Base-by-base conservation (phyloP, 2,888 invertebrate genomes). In the Poecilobothrus nobilitatus region DNA sequence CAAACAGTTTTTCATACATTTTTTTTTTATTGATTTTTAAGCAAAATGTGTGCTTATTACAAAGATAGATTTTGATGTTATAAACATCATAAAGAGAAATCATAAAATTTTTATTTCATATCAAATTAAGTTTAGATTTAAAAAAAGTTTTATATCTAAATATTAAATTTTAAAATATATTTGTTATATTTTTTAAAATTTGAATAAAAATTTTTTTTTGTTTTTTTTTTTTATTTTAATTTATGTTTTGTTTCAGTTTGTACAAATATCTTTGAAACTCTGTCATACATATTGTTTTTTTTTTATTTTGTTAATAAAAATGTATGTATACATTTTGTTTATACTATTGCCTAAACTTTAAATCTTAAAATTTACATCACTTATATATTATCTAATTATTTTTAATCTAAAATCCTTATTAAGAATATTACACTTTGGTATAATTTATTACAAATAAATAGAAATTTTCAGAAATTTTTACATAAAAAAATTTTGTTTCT, bases 141-240 rank as follows among this genome's bases (percentile, higher is more conserved):
- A 41, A 53, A 53, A 53, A 53, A 18, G 53, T 53, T 12, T 12
- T 12, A 12, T 53, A 6, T 53, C 15, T n/a, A 53, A 53, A 53
- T 53, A n/a, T 53, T 53, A 18, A 53, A 53, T 18, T 53, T 53
- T n/a, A 53, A 53, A 18, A 53, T 53, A 53, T 53, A 53, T 9
- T 6, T 18, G 18, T 53, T 27, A 27, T 27, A 41, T 27, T 41
- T 41, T 41, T 53, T 53, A 53, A 53, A 53, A 53, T 53, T 53
- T 53, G 12, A 53, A 53, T 53, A 53, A 53, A 53, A 53, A 53
- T 53, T 53, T 53, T n/a, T n/a, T n/a, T n/a, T n/a, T n/a, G n/a
- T n/a, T n/a, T n/a, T n/a, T n/a, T n/a, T n/a, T n/a, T n/a, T 2
- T 12, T 41, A 41, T 27, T 4, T 27, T 27, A 4, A 27, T 53